phyloP scores from a whole-genome alignment of 1,140 invertebrate species.

The Choristoneura fumiferana region DNA sequence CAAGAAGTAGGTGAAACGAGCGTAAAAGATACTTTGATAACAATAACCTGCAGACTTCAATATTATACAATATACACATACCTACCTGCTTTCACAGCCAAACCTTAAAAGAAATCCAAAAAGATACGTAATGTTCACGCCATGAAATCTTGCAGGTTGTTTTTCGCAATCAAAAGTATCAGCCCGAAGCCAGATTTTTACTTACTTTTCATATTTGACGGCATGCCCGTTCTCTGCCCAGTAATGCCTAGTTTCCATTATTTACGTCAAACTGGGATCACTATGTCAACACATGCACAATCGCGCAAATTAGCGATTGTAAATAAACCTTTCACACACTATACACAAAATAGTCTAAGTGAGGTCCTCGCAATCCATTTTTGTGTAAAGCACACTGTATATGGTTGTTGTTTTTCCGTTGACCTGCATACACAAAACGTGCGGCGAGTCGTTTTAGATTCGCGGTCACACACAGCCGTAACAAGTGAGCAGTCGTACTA shows the following conservation, averaged over 20 bases:
- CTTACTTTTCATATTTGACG: constrained; percentile 73
- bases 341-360: constrained; percentile 30
- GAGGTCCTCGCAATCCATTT: constrained; percentile 44
- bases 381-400: constrained; percentile 22
- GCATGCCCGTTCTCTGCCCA: constrained; percentile 70
- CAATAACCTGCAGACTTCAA: too few species aligned
- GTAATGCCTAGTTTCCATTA: constrained; percentile 68
- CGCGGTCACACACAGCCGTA: constrained; percentile 36
- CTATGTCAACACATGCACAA: constrained; percentile 45
- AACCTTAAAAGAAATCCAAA: too few species aligned
- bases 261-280: constrained; percentile 44
- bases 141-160: too few species aligned
- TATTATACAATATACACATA: too few species aligned
- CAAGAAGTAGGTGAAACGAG: too few species aligned
- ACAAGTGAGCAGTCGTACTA: constrained; percentile 29
- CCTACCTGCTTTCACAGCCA: too few species aligned
- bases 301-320: constrained; percentile 23
- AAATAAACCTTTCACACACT: constrained; percentile 28
- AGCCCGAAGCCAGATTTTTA: too few species aligned
- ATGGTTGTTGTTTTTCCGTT: constrained; percentile 32
- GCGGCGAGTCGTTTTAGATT: constrained; percentile 24
- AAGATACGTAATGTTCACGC: too few species aligned
- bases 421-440: constrained; percentile 32
- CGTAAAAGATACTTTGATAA: too few species aligned
- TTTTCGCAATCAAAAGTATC: too few species aligned